These are phyloP conservation scores for Andricus quercusramuli DNA, from an alignment of 2,888 invertebrate genomes.

Conservation along the genomic window DNA sequence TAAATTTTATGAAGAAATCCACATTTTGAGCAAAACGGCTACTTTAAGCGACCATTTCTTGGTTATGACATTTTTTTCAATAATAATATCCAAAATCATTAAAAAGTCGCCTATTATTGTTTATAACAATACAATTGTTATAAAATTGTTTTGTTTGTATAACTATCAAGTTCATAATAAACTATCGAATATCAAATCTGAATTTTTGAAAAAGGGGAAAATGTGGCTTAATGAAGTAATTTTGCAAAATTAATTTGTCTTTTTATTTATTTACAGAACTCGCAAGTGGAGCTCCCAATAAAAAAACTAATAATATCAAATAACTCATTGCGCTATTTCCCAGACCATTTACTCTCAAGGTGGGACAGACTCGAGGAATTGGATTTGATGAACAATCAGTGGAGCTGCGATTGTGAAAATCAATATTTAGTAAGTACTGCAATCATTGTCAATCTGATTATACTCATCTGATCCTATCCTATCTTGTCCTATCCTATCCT, in stretches of 20 bases:
- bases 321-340: slow-evolving; percentile 86
- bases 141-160: too few species aligned
- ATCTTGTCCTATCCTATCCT: too few species aligned
- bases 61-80: too few species aligned
- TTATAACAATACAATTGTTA: too few species aligned
- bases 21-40: too few species aligned
- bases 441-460: not conserved
- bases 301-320: slow-evolving; percentile 86
- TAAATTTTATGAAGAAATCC: too few species aligned
- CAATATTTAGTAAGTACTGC: slow-evolving; percentile 84
- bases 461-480: too few species aligned
- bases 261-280: slow-evolving; percentile 58
- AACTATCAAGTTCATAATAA: too few species aligned
- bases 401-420: slow-evolving; percentile 89
- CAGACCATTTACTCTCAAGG: slow-evolving; percentile 82
- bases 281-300: slow-evolving; percentile 83
- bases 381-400: slow-evolving; percentile 87
- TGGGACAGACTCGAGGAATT: slow-evolving; percentile 86
- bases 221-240: not conserved
- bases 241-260: slow-evolving; percentile 6
- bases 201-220: not conserved
- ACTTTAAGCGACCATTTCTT: too few species aligned
- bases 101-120: too few species aligned
- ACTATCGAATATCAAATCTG: not conserved
- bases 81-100: too few species aligned